Percentiles rank a stretch among this genome's conserved stretches.
Evolutionary conservation across 2,797 vertebrate species (phyloP).

Genomic region (Halcyon leucocephala): DNA sequence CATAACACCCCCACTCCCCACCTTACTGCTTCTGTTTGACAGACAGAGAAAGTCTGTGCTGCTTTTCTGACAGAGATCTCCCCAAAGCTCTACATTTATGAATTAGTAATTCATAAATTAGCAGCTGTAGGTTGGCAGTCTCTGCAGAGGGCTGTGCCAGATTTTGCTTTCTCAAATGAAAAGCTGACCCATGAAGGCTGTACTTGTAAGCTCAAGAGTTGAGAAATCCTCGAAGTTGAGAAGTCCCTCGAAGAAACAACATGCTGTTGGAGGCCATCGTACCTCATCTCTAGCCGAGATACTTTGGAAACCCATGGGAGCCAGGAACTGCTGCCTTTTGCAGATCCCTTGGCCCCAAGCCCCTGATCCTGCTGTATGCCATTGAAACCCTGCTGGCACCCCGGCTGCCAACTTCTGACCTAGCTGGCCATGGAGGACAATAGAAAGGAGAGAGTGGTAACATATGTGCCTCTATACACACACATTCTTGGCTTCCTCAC

Average conservation of each 20-base stretch:
- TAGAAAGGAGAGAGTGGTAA: background rate
- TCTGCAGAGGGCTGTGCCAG: constrained; percentile 1
- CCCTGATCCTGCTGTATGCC: background rate
- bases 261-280: background rate
- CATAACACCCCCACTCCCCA: background rate
- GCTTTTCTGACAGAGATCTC: constrained; percentile 14
- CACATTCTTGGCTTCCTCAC: constrained; percentile 36
- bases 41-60: background rate
- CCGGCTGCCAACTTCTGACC: constrained; percentile 17
- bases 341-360: constrained; percentile 1
- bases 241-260: background rate
- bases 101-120: constrained; percentile 62
- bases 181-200: background rate
- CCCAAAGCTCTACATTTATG: constrained; percentile 9
- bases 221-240: constrained; percentile 36
- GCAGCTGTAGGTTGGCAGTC: constrained; percentile 27
- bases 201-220: background rate
- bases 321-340: background rate
- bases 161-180: background rate
- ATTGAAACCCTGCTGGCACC: background rate
- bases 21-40: background rate
- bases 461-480: constrained; percentile 20
- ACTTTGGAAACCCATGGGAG: background rate
- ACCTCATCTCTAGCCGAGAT: background rate
- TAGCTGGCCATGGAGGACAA: constrained; percentile 9